These are phyloP conservation scores for Furnarius figulus DNA, from an alignment of 2,113 vertebrate genomes.

Conservation along the genomic window DNA sequence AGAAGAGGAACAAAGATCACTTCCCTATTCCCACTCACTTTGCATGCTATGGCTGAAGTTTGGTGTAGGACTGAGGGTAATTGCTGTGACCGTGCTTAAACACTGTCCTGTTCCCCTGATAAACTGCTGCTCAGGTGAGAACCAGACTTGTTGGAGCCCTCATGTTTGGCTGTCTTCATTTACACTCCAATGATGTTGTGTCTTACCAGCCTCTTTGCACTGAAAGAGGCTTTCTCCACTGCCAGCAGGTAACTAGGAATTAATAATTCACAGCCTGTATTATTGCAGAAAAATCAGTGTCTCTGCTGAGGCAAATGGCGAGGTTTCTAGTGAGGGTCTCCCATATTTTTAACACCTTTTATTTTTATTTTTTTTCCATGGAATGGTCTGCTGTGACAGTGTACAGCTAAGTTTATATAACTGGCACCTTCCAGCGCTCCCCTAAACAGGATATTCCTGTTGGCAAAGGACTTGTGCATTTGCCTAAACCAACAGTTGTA, in stretches of 20 bases:
- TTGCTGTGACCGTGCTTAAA: background rate
- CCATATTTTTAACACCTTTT: background rate
- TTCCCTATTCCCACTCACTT: slow-evolving; percentile 6
- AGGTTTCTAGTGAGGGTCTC: background rate
- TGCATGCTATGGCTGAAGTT: background rate
- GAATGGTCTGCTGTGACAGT: slow-evolving; percentile 22
- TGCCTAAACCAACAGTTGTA: slow-evolving; percentile 74
- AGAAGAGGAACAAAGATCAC: slow-evolving; percentile 24
- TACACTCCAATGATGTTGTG: accelerated
- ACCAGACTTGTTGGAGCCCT: background rate
- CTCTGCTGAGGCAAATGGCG: background rate
- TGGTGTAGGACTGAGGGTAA: background rate
- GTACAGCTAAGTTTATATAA: slow-evolving; percentile 70
- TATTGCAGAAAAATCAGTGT: background rate
- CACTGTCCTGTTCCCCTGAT: background rate
- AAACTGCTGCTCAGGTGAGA: background rate
- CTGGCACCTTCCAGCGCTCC: slow-evolving; percentile 53
- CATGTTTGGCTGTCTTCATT: background rate
- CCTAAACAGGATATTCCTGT: slow-evolving; percentile 82
- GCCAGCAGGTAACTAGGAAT: background rate
- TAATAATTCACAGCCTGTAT: accelerated
- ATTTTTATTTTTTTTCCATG: background rate
- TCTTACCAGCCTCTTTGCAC: background rate
- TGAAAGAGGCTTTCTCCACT: background rate
- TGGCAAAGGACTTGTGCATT: slow-evolving; percentile 63